Evolutionary conservation across 64 coral and sea anemone species (phyloP), one percentile per base, ranked within the genome.

Genomic region (Hydrozoanthus tunicans): DNA sequence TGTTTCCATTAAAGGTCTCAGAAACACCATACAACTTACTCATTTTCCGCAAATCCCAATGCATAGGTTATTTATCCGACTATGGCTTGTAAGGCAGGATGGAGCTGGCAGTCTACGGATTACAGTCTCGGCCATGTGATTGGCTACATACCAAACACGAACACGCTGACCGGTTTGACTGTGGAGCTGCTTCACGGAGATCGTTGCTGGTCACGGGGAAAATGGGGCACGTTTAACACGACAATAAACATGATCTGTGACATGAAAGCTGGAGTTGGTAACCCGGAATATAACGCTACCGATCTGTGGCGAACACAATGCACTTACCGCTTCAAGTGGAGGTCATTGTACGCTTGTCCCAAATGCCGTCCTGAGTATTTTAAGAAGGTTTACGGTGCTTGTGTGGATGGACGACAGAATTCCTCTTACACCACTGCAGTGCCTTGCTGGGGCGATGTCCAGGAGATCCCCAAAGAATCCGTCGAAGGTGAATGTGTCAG

Each of bases 271-370:
- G 95, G 92, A 3, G 65, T 97, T 12, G 95, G 95, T 4, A 90
- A 81, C 64, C 95, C 95, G 57, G 95, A 79, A 15, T 90, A 83
- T 9, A 90, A 92, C 55, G 51, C 15, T 17, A 94, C 86, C 54
- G 77, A 66, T 58, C 5, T 83, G 7, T 64, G 59, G 32, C n/a
- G 23, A 3, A 5, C 13, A 0, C 1, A 10, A 0, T 97, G 95
- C 59, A 71, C 76, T 24, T 94, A 84, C 78, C 66, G 27, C 82
- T 94, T 97, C 51, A 77, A 73, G 6, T 97, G 95, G 95, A 89
- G 91, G 61, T 97, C 95, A 0, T 26, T 94, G 70, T 97, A 97
- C 64, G 95, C 95, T 71, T 97, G 95, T 62, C 95, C 95, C 23
- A 94, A 94, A 66, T 97, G 95, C 26, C 90, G 92, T 11, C n/a